Percentiles rank a stretch among this genome's conserved stretches.
phyloP scores from a whole-genome alignment of 2,113 vertebrate species.

The Psammodynastes pulverulentus region DNA sequence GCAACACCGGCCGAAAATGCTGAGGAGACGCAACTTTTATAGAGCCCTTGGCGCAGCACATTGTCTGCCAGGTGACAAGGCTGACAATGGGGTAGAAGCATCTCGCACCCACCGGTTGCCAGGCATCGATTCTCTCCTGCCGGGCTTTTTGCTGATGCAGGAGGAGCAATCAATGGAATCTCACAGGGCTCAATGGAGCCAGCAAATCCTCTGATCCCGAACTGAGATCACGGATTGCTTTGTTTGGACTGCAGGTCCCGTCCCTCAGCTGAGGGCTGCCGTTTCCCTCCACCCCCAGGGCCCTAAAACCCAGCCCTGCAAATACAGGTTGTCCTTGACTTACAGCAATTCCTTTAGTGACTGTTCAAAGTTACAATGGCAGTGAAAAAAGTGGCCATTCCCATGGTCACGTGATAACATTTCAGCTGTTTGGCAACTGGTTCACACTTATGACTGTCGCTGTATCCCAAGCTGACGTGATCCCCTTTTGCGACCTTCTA shows the following conservation, averaged over 20 bases:
- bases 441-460: too few relatives aligned
- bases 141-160: constrained; percentile 30
- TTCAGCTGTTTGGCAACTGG: too few relatives aligned
- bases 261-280: not conserved
- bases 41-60: not conserved
- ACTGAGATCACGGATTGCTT: not conserved
- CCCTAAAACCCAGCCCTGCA: not conserved
- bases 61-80: not conserved
- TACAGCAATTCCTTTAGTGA: not conserved
- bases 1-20: not conserved
- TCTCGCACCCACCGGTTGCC: constrained; percentile 12
- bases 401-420: too few relatives aligned
- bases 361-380: not conserved
- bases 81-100: constrained; percentile 21
- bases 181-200: not conserved
- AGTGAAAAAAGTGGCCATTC: not conserved
- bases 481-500: too few relatives aligned
- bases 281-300: not conserved
- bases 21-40: constrained; percentile 4
- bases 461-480: too few relatives aligned
- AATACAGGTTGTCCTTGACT: not conserved
- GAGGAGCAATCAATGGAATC: accelerated
- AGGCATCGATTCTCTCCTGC: not conserved
- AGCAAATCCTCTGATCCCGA: not conserved
- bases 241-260: not conserved